These are phyloP conservation scores for Pyrochroa serraticornis DNA, from an alignment of 2,888 invertebrate species.

Conservation along the genomic window DNA sequence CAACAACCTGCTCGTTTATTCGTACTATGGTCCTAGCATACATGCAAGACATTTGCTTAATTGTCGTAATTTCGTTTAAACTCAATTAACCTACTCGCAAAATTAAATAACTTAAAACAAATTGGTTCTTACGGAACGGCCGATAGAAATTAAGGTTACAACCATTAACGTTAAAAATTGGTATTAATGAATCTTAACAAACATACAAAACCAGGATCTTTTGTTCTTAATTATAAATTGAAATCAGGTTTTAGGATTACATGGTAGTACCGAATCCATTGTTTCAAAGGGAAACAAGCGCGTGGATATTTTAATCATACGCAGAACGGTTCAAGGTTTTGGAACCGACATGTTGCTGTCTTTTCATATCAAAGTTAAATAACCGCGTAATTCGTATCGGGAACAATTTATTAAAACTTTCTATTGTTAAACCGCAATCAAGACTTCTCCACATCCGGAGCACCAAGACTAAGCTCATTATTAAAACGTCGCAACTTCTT, in stretches of 20 bases:
- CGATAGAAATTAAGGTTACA: neutral
- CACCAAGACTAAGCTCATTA: too few relatives aligned
- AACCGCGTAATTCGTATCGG: neutral
- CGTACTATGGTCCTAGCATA: too few relatives aligned
- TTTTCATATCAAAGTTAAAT: slow-evolving; percentile 8
- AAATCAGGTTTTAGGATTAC: neutral
- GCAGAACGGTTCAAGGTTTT: slow-evolving; percentile 19
- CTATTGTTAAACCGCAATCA: neutral
- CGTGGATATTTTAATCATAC: slow-evolving; percentile 2
- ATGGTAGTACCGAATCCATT: slow-evolving; percentile 13
- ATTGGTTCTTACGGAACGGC: neutral
- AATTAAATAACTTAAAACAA: slow-evolving; percentile 3
- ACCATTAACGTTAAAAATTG: neutral
- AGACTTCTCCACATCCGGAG: too few relatives aligned
- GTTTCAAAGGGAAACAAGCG: slow-evolving; percentile 7
- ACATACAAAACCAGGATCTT: too few relatives aligned
- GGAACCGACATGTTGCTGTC: neutral
- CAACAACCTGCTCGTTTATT: too few relatives aligned
- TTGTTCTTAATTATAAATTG: too few relatives aligned
- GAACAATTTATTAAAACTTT: neutral
- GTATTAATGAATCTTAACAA: neutral
- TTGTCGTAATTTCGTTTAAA: slow-evolving; percentile 7
- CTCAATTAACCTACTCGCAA: slow-evolving; percentile 17
- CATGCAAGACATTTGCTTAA: slow-evolving; percentile 6
- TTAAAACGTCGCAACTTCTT: too few relatives aligned